Conservation (phyloP, 1,140 invertebrate genomes). For the Zelostemma sp. region DNA sequence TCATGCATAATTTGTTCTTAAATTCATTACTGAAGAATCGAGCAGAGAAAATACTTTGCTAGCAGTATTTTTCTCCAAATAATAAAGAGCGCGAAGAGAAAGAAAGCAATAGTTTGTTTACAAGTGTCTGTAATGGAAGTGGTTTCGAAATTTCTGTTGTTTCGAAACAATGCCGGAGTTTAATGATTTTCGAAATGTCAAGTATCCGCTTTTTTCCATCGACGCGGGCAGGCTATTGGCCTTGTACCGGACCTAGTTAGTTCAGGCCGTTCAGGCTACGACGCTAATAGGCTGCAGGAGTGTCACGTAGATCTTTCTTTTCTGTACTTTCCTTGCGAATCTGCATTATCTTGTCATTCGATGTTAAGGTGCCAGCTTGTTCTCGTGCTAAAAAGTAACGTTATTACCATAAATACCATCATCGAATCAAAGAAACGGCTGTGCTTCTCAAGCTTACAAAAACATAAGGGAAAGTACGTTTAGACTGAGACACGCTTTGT, state of each 20-base stretch:
- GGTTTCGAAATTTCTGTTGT: constrained; percentile 5
- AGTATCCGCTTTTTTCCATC: constrained; percentile 18
- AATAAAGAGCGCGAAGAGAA: constrained; percentile 10
- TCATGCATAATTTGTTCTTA: no score
- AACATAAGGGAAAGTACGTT: no score
- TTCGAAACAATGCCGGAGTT: constrained; percentile 9
- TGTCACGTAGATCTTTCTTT: constrained; percentile 23
- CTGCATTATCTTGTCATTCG: constrained; percentile 39
- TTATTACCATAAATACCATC: constrained; percentile 4
- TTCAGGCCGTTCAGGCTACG: constrained; percentile 3
- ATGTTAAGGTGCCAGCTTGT: constrained; percentile 17
- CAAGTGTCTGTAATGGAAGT: constrained; percentile 17
- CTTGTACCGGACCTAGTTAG: constrained; percentile 22
- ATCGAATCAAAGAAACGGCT: no score
- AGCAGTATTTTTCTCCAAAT: no score
- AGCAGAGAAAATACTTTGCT: no score
- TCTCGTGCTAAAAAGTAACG: no score
- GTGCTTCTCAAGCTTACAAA: no score
- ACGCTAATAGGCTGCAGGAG: constrained; percentile 26
- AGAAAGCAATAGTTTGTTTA: no score
- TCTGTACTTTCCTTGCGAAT: constrained; percentile 14
- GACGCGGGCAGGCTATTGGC: constrained; percentile 14
- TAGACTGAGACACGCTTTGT: no score
- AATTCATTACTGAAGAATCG: no score
- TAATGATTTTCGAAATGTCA: constrained; percentile 26